These are phyloP conservation scores for Ectropis crepuscularia DNA, from an alignment of 2,888 invertebrate species.

Conservation along the genomic window DNA sequence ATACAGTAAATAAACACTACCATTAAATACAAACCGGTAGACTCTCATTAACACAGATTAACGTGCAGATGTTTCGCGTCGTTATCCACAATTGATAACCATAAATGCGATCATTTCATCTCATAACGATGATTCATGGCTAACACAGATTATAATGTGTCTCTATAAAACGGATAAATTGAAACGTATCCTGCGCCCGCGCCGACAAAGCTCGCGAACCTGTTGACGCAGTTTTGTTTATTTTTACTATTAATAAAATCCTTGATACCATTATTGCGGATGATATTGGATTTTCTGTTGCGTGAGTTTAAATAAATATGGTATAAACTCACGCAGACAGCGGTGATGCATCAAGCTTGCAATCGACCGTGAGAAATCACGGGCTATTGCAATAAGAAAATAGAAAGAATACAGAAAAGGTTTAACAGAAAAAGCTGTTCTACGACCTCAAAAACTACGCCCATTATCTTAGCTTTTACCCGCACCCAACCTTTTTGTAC, in stretches of 20 bases:
- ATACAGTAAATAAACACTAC: conserved; percentile 21
- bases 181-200: conserved; percentile 47
- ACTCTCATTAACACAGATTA: conserved; percentile 27
- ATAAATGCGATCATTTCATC: conserved; percentile 37
- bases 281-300: conserved; percentile 28
- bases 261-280: conserved; percentile 26
- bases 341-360: too few species aligned
- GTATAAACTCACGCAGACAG: neutral
- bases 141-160: conserved; percentile 43
- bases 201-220: conserved; percentile 51
- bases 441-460: conserved; percentile 2
- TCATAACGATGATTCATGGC: conserved; percentile 52
- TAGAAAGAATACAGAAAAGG: neutral
- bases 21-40: conserved; percentile 5
- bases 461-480: neutral
- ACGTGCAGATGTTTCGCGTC: conserved; percentile 24
- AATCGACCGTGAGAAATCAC: too few species aligned
- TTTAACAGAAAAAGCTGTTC: neutral
- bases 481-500: conserved; percentile 3
- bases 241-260: conserved; percentile 52
- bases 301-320: conserved; percentile 2
- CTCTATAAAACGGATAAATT: conserved; percentile 51
- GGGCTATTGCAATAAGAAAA: too few species aligned
- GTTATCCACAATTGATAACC: conserved; percentile 37
- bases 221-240: conserved; percentile 53